Evolutionary conservation across 1,140 invertebrate species (phyloP).

Genomic region (Myzus persicae): DNA sequence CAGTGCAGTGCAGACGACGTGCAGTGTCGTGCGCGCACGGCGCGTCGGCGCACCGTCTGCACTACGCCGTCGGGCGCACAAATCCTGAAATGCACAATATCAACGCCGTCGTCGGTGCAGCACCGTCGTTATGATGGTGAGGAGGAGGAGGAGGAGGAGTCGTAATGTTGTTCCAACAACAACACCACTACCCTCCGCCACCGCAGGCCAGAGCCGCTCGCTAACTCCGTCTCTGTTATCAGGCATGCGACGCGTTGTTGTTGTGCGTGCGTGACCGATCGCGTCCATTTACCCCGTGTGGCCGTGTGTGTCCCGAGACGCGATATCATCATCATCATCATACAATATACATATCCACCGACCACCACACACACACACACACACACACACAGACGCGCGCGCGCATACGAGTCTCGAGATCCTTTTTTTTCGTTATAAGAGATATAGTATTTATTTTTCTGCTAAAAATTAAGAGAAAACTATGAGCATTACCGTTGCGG

Average conservation of each 20-base stretch:
- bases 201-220: neutral
- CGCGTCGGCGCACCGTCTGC: too few relatives aligned
- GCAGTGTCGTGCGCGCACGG: too few relatives aligned
- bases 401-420: neutral
- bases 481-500: slow-evolving; percentile 52
- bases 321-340: slow-evolving; percentile 20
- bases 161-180: neutral
- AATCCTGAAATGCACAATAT: neutral
- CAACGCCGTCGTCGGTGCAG: neutral
- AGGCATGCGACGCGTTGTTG: slow-evolving; percentile 40
- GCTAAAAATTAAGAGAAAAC: neutral
- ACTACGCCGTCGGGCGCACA: too few relatives aligned
- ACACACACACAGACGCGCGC: neutral
- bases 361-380: neutral
- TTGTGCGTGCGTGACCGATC: slow-evolving; percentile 57
- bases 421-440: slow-evolving; percentile 14
- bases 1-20: too few relatives aligned
- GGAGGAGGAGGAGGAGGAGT: neutral
- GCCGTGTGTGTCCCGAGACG: neutral
- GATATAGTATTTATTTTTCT: neutral
- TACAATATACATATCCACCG: neutral
- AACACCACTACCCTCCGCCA: neutral
- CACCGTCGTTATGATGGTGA: neutral
- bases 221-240: neutral
- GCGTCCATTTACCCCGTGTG: slow-evolving; percentile 51